Evolutionary conservation across 2,888 invertebrate genomes (phyloP).

Genomic region (Tryphoninae sp.): DNA sequence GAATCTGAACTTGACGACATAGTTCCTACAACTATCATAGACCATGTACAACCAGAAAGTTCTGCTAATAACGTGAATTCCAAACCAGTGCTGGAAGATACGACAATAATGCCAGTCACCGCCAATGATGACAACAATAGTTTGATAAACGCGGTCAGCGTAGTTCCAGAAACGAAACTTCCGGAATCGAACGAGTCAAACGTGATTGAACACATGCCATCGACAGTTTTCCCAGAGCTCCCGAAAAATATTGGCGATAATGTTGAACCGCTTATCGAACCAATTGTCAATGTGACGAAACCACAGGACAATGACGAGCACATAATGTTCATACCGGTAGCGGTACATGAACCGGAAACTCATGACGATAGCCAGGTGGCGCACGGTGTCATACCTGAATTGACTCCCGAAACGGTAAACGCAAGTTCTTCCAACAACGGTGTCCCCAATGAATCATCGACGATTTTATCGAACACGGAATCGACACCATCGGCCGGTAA

Average conservation of each 20-base stretch:
- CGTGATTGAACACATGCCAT: conserved; percentile 69
- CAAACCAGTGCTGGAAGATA: conserved; percentile 18
- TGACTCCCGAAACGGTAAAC: conserved; percentile 68
- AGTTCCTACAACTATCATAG: background rate
- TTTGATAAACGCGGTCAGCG: conserved; percentile 12
- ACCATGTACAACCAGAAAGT: background rate
- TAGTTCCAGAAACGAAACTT: conserved; percentile 23
- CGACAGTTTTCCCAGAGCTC: conserved; percentile 69
- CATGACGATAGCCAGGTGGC: conserved; percentile 62
- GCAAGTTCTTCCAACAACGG: conserved; percentile 26
- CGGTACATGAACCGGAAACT: conserved; percentile 33
- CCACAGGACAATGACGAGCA: conserved; percentile 63
- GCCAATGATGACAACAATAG: background rate
- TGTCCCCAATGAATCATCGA: conserved; percentile 29
- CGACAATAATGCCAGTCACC: conserved; percentile 41
- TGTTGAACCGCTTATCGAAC: conserved; percentile 70
- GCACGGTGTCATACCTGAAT: conserved; percentile 72
- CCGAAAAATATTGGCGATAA: conserved; percentile 73
- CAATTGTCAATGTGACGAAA: conserved; percentile 55
- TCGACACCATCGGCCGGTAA: background rate
- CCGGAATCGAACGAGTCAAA: conserved; percentile 69
- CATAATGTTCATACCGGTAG: conserved; percentile 68
- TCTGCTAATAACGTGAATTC: background rate
- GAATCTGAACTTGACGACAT: conserved; percentile 61
- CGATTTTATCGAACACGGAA: conserved; percentile 21